These are phyloP conservation scores for Spongilla lacustris DNA, from an alignment of 37 sponge, comb jelly and placozoan species.

Conservation along the genomic window DNA sequence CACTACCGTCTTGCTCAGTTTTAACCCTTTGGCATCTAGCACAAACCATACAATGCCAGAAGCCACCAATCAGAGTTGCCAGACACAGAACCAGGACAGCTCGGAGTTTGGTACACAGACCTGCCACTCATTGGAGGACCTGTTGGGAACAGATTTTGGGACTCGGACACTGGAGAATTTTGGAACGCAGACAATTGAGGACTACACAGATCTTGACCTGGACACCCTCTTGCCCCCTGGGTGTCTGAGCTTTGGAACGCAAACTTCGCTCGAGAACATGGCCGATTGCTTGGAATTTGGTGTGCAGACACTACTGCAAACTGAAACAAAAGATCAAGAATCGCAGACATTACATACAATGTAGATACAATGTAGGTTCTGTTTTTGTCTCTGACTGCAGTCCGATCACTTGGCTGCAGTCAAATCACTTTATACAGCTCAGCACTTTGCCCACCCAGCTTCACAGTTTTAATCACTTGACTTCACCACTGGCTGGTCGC, in stretches of 20 bases:
- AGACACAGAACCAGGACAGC: slow-evolving; percentile 1
- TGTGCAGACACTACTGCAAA: neutral
- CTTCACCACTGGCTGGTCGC: neutral
- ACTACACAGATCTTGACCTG: neutral
- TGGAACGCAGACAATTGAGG: slow-evolving; percentile 48
- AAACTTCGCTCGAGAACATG: slow-evolving; percentile 14
- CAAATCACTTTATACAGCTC: neutral
- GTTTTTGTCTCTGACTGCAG: neutral
- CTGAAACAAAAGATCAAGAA: slow-evolving; percentile 27
- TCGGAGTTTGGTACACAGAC: slow-evolving; percentile 19
- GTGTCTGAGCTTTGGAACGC: slow-evolving; percentile 64
- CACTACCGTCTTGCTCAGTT: slow-evolving; percentile 2
- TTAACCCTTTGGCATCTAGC: slow-evolving; percentile 2
- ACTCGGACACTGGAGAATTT: slow-evolving; percentile 8
- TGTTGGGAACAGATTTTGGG: neutral
- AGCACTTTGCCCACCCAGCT: neutral
- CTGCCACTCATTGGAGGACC: neutral
- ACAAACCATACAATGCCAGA: neutral
- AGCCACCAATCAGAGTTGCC: neutral
- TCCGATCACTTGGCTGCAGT: neutral
- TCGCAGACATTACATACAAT: slow-evolving; percentile 31
- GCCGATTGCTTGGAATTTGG: slow-evolving; percentile 6
- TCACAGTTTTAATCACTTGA: neutral
- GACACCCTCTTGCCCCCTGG: slow-evolving; percentile 23
- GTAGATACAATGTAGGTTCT: too few relatives aligned